Base-by-base conservation (phyloP, 1,140 invertebrate species). In the Pomacea maculata region DNA sequence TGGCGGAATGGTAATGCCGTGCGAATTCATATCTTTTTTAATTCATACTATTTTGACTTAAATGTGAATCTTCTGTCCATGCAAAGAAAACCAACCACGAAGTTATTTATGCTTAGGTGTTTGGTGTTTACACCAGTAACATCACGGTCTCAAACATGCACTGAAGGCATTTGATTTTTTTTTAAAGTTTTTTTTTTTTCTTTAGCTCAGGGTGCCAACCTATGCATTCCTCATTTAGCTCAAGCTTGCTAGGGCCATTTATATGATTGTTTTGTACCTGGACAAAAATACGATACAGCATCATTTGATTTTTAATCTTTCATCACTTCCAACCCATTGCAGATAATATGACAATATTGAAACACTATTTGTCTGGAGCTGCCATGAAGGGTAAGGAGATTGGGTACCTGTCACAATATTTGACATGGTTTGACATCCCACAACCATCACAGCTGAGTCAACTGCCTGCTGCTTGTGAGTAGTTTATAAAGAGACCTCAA, bases 401-500 rank as follows among this genome's bases (percentile, higher is more conserved):
- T n/a, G 80, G 74, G 15, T 82, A 80, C 54, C 80, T 90, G 64
- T 83, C 88, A 6, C 76, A 86, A 25, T 87, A 86, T 45, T 75
- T 88, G 15, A 75, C 83, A 3, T 90, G 89, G 89, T 88, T 87
- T 77, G 81, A 88, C 79, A 84, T 90, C 25, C 88, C 89, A 14
- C 81, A 64, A 34, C 84, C 85, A n/a, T 52, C 64, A 9, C 25
- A 85, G 14, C 77, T 89, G 21, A 76, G 81, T n/a, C 79, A 85
- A 19, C 83, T 87, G 55, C 75, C 79, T 29, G 73, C 86, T 29
- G 79, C 83, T 71, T 86, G 87, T 87, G 64, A 57, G 15, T n/a
- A 65, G 45, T 34, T 45, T 45, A 45, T 45, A 6, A 45, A 45
- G 34, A 45, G 34, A 45, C 3, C 34, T 45, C 34, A 45, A 45